phyloP scores from a whole-genome alignment of 2,113 vertebrate species.

The Hystrix brachyura region DNA sequence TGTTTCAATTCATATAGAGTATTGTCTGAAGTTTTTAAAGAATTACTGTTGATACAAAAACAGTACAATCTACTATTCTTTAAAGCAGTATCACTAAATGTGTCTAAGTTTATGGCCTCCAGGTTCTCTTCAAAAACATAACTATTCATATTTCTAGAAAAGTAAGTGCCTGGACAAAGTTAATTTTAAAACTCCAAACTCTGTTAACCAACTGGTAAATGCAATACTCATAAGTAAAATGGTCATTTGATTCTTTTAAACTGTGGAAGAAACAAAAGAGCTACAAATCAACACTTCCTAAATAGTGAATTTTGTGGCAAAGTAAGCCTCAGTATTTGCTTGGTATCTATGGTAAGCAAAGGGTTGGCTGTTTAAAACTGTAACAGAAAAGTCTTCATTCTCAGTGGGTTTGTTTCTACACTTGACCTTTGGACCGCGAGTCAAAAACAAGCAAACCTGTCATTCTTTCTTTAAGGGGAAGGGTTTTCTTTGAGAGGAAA shows the following conservation, averaged over 20 bases:
- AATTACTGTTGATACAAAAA: not conserved
- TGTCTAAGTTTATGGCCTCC: not conserved
- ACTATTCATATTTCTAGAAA: no score
- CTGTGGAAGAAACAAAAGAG: slow-evolving; percentile 18
- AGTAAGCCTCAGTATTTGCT: slow-evolving; percentile 26
- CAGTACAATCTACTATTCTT: not conserved
- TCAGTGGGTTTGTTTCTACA: slow-evolving; percentile 67
- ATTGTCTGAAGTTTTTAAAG: not conserved
- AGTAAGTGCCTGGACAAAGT: no score
- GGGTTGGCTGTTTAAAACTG: slow-evolving; percentile 15
- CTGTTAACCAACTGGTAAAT: slow-evolving; percentile 25
- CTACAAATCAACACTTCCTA: slow-evolving; percentile 47
- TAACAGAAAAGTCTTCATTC: slow-evolving; percentile 35
- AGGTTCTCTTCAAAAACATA: not conserved
- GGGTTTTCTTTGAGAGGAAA: slow-evolving; percentile 51
- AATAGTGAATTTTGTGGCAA: slow-evolving; percentile 12
- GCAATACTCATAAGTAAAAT: not conserved
- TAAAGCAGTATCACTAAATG: not conserved
- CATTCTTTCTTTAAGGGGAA: slow-evolving; percentile 46
- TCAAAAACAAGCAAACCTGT: slow-evolving; percentile 64
- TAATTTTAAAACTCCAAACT: slow-evolving; percentile 44
- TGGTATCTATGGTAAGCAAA: slow-evolving; percentile 49
- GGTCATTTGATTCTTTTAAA: slow-evolving; percentile 27
- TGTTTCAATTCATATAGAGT: not conserved
- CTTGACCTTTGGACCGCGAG: slow-evolving; percentile 43